Evolutionary conservation across 2,797 vertebrate species (phyloP), one percentile per base, ranked within the genome.

Genomic region (Brotula barbata): DNA sequence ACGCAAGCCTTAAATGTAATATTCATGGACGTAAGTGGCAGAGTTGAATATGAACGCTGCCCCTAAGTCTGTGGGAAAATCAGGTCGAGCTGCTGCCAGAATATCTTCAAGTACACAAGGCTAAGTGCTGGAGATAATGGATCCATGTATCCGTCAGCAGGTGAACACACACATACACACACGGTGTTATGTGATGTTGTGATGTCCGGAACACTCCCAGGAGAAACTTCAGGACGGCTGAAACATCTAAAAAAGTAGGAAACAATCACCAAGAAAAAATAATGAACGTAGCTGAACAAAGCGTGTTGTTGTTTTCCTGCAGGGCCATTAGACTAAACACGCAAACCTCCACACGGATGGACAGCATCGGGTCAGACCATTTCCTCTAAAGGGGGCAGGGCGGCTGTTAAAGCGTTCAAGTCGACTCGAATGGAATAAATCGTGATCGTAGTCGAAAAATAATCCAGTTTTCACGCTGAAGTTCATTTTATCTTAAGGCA

Each of bases 91-190:
- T 59, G 64, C 15, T 54, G 54, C 73, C 51, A 63, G 56, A 58
- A 65, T 51, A 43, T 70, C 63, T 63, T 76, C 44, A 75, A 73
- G 73, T 40, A 60, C 17, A 71, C 8, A 23, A 64, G 59, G 45
- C n/a, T 59, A 55, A 80, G 76, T 72, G 75, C 68, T 69, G 62
- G 47, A 84, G 76, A 72, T 83, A 78, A 86, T 72, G 58, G 64
- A 67, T 55, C 60, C 1, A 3, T 60, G 60, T 48, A 78, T 73
- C 66, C 58, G 34, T 77, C 68, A 70, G 74, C 25, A 56, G 55
- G 56, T 42, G 14, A 68, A 54, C 14, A 59, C 61, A 55, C n/a
- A 60, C 34, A 39, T 14, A 41, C 20, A 63, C 25, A 53, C 50
- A 55, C 22, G 57, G 6, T 11, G 9, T 36, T 14, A 36, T 11